phyloP scores from a whole-genome alignment of 2,888 invertebrate species.

The Ommatoiulus sabulosus region DNA sequence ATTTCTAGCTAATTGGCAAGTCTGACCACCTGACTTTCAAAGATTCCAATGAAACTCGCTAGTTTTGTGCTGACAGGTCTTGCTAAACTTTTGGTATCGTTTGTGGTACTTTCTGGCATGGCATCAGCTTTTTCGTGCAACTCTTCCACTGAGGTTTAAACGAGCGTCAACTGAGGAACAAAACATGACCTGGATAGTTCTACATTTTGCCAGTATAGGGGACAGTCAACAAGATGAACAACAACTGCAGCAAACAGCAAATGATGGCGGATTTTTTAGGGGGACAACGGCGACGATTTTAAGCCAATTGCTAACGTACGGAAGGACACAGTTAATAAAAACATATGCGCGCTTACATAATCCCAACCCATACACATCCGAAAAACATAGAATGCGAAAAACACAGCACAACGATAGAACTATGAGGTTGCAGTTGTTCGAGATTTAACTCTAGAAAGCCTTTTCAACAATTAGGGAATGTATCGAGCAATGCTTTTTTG shows the following conservation, averaged over 20 bases:
- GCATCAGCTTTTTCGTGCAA: neutral
- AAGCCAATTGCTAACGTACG: neutral
- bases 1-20: neutral
- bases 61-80: neutral
- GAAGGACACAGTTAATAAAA: neutral
- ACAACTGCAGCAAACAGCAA: constrained; percentile 8
- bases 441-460: neutral
- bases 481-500: neutral
- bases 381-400: constrained; percentile 3
- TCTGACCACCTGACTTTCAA: too few species aligned
- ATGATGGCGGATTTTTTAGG: neutral
- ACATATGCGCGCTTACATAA: neutral
- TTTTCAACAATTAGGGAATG: constrained; percentile 27
- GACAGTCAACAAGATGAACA: neutral
- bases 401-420: neutral
- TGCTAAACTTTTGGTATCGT: neutral
- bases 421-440: neutral
- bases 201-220: neutral
- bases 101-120: neutral
- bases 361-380: neutral
- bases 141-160: neutral
- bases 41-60: too few species aligned
- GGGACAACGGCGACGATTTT: neutral
- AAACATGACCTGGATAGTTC: constrained; percentile 20
- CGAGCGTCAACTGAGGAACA: neutral